Conservation (phyloP, 2,113 vertebrate species). For the Microtus pennsylvanicus region DNA sequence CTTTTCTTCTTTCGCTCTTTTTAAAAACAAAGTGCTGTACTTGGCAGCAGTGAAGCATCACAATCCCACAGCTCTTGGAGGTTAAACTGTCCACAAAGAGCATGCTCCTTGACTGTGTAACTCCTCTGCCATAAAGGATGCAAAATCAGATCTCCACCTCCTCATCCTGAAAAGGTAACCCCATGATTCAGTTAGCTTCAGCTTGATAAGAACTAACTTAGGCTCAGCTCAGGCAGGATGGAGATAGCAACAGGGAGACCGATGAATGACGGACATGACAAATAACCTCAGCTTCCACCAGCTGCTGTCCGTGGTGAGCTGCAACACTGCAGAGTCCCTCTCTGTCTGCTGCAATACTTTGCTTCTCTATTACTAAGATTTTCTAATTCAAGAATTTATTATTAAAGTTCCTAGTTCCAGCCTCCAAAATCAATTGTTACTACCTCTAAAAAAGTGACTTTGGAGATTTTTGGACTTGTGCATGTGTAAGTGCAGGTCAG, state of each 20-base stretch:
- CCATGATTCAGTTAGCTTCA: constrained; percentile 34
- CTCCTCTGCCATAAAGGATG: constrained; percentile 22
- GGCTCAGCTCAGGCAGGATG: constrained; percentile 71
- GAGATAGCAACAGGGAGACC: constrained; percentile 56
- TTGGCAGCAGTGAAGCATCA: constrained; percentile 71
- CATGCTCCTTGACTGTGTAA: constrained; percentile 33
- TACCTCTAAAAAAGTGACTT: constrained; percentile 24
- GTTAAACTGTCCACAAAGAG: not conserved
- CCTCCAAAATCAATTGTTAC: constrained; percentile 7
- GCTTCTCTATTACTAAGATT: constrained; percentile 16
- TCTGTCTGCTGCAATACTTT: not conserved
- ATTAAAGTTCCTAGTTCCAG: constrained; percentile 16
- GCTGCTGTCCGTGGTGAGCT: not conserved
- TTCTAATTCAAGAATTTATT: constrained; percentile 49
- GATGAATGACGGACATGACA: not conserved
- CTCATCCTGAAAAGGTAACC: constrained; percentile 56
- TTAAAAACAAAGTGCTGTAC: constrained; percentile 62
- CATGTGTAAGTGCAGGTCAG: not conserved
- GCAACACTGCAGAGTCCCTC: not conserved
- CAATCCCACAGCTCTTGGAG: constrained; percentile 24
- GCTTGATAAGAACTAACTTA: not conserved
- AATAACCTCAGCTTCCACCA: not conserved
- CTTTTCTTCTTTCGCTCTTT: not conserved
- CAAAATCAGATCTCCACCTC: constrained; percentile 56
- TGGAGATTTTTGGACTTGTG: not conserved